These are phyloP conservation scores for Otolemur crassicaudatus DNA, from an alignment of 2,797 vertebrate genomes.

Conservation along the genomic window DNA sequence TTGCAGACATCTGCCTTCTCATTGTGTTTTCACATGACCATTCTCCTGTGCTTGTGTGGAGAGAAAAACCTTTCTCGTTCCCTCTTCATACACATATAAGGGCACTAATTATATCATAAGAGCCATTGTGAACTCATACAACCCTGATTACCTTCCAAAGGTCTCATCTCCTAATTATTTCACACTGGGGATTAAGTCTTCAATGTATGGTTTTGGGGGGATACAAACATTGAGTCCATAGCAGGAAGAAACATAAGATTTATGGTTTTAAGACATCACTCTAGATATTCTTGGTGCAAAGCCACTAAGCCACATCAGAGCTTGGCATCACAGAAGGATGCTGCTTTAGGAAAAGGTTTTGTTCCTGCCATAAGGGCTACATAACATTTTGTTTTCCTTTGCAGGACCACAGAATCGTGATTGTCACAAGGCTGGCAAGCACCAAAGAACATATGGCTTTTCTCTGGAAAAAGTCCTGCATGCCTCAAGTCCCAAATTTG, in stretches of 20 bases:
- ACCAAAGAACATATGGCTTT: conserved; percentile 61
- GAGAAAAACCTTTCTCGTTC: neutral
- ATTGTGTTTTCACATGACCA: neutral
- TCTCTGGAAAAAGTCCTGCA: conserved; percentile 61
- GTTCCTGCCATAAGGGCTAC: neutral
- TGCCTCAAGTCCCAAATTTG: conserved; percentile 32
- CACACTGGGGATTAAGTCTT: neutral
- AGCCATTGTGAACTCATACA: neutral
- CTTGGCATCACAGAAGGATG: neutral
- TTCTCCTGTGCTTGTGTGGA: neutral
- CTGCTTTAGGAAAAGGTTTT: neutral
- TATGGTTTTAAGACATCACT: neutral
- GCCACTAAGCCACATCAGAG: neutral
- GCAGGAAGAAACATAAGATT: neutral
- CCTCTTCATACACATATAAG: neutral
- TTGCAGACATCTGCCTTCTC: neutral
- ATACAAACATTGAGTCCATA: neutral
- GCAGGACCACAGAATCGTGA: conserved; percentile 51
- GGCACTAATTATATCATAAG: neutral
- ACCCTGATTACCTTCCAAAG: neutral
- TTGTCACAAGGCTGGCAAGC: conserved; percentile 11
- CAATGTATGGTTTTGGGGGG: too few relatives aligned
- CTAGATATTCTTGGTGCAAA: neutral
- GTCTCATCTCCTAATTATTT: neutral
- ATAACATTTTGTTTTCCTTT: neutral